Evolutionary conservation across 2,113 vertebrate genomes (phyloP), one percentile per base, ranked within the genome.

Genomic region (Leptosomus discolor): DNA sequence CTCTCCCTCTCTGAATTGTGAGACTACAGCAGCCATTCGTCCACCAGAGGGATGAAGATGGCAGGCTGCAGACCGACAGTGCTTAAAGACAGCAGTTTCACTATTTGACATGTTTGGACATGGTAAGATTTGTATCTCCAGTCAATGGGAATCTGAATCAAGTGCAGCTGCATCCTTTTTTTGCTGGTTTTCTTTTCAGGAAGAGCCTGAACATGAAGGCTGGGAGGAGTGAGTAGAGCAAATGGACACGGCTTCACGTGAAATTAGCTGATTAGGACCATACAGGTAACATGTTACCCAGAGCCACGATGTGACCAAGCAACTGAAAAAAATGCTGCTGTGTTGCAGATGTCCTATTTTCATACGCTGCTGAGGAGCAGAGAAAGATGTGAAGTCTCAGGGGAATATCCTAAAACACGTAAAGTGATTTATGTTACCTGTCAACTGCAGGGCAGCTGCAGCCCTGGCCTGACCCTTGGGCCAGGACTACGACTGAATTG

Each of bases 121-220:
- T 65, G 89, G 50, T 92, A 88, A 95, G 92, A 97, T 97, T 96
- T 94, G 92, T 95, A 84, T 81, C 45, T 90, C 58, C 75, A 83
- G n/a, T 81, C 94, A 64, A 24, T 82, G 73, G 24, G n/a, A 94
- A 85, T 94, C 64, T 82, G 84, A 93, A 83, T 54, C 53, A 96
- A 88, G 43, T 65, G 21, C 83, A 50, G 36, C 51, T 92, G 34
- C 68, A 91, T 95, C 88, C 41, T 96, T 96, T 96, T 96, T 85
- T 82, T 92, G 39, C 50, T 58, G 16, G 9, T 65, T 82, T 90
- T 77, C 56, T 85, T 96, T 95, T 91, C 76, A 75, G 45, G 43
- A 84, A 53, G 15, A 75, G 8, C 41, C 56, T 92, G 60, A 87
- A 19, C 34, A 39, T 51, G 39, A 85, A 24, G 36, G 5, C 7